Percentiles rank a stretch among this genome's conserved stretches.
Conservation (phyloP, 2,888 invertebrate species). For the Apamea anceps region DNA sequence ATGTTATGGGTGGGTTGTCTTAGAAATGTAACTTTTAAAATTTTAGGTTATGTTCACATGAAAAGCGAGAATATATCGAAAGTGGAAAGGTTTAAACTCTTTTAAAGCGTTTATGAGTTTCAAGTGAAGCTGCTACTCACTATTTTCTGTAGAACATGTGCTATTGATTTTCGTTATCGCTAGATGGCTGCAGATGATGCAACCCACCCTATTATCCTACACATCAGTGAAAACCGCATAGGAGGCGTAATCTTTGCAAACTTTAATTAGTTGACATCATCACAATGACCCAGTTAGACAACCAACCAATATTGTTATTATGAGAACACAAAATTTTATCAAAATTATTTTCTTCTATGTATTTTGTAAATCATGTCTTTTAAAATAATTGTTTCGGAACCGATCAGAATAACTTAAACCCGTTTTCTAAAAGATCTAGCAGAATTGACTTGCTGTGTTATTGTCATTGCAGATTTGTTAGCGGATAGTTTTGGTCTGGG, state of each 20-base stretch:
- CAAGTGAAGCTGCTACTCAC: background rate
- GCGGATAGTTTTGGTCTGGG: conserved; percentile 86
- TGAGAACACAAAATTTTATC: conserved; percentile 2
- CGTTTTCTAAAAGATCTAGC: conserved; percentile 56
- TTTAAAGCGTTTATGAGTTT: background rate
- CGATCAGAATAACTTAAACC: conserved; percentile 13
- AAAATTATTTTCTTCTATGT: conserved; percentile 23
- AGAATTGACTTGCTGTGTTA: conserved; percentile 73
- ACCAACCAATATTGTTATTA: background rate
- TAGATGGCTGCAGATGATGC: background rate
- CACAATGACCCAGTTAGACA: conserved; percentile 19
- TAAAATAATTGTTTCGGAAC: background rate
- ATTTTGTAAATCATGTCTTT: background rate
- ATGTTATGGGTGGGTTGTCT: background rate
- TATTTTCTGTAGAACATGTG: background rate
- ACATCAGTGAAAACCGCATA: conserved; percentile 58
- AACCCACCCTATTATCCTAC: conserved; percentile 21
- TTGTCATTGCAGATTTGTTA: conserved; percentile 85
- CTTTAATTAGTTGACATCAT: background rate
- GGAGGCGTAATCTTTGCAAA: background rate
- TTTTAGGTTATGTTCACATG: background rate
- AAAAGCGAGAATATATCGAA: background rate
- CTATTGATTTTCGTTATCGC: background rate
- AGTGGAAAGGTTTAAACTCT: background rate
- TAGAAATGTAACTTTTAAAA: background rate